These are phyloP conservation scores for Axea sp. DNA, from an alignment of 2,888 invertebrate genomes.

Conservation along the genomic window DNA sequence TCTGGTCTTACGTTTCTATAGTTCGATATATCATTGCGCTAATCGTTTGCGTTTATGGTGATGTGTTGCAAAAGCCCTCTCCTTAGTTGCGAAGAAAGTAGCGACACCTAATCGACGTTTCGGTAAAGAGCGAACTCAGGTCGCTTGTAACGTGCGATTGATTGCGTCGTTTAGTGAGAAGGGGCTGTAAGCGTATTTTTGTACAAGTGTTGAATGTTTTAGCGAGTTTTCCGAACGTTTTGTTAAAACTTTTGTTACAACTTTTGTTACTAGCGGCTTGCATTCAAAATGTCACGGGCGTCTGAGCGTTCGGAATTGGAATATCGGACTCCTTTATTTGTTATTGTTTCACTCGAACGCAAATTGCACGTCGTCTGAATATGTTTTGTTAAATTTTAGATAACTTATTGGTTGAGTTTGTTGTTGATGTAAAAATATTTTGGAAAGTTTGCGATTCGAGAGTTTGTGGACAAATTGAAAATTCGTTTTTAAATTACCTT, in stretches of 20 bases:
- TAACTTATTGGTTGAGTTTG: slow-evolving; percentile 6
- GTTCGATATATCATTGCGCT: no score
- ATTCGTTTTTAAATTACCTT: no score
- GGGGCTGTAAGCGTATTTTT: slow-evolving; percentile 46
- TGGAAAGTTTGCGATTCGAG: no score
- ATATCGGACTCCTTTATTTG: slow-evolving; percentile 5
- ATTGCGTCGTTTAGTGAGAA: slow-evolving; percentile 19
- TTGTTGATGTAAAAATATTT: slow-evolving; percentile 3
- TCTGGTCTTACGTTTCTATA: no score
- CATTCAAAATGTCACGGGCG: background rate
- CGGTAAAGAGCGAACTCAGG: no score
- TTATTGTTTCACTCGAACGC: background rate
- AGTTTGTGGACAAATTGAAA: no score
- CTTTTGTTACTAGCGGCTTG: slow-evolving; percentile 9
- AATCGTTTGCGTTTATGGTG: no score
- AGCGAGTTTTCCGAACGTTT: slow-evolving; percentile 4
- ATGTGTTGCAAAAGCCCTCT: no score
- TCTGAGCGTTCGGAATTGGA: slow-evolving; percentile 13
- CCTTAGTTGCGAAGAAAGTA: background rate
- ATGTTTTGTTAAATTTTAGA: slow-evolving; percentile 11
- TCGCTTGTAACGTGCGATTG: slow-evolving; percentile 13
- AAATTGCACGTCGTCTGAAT: background rate
- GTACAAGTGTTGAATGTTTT: slow-evolving; percentile 28
- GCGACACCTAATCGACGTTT: slow-evolving; percentile 5
- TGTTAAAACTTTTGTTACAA: no score